A percentile compares a stretch with the other conserved stretches of the same genome.
phyloP scores from a whole-genome alignment of 1,140 invertebrate species.

The Anadara kagoshimensis region DNA sequence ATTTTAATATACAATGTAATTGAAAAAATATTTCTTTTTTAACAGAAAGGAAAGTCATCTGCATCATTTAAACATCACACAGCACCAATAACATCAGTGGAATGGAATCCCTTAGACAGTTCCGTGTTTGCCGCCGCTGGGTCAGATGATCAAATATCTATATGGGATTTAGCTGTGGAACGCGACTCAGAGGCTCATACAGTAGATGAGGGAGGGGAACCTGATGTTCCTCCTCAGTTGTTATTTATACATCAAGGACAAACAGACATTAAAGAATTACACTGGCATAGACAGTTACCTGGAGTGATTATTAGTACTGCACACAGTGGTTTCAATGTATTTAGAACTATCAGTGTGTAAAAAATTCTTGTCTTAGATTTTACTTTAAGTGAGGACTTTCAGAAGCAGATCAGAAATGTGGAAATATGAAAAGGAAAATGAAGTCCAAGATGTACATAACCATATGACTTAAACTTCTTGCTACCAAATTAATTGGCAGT shows the following conservation, averaged over 20 bases:
- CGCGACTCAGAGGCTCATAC: slow-evolving; percentile 76
- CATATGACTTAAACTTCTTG: too few relatives aligned
- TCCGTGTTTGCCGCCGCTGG: slow-evolving; percentile 95
- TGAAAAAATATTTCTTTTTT: too few relatives aligned
- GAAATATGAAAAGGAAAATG: too few relatives aligned
- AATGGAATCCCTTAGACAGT: slow-evolving; percentile 96
- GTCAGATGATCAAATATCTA: slow-evolving; percentile 95
- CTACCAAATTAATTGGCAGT: too few relatives aligned
- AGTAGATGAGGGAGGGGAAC: slow-evolving; percentile 72
- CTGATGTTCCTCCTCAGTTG: slow-evolving; percentile 92
- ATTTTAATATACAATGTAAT: too few relatives aligned
- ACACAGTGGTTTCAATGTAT: slow-evolving; percentile 95
- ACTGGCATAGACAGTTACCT: slow-evolving; percentile 97
- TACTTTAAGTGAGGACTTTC: too few relatives aligned
- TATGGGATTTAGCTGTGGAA: slow-evolving; percentile 98
- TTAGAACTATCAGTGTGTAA: slow-evolving; percentile 98
- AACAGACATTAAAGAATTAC: slow-evolving; percentile 97
- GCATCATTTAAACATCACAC: slow-evolving; percentile 96
- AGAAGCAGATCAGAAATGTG: too few relatives aligned
- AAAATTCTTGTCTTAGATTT: neutral
- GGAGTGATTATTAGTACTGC: slow-evolving; percentile 96
- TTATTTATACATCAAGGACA: slow-evolving; percentile 99
- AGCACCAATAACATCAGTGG: slow-evolving; percentile 93
- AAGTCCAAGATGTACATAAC: too few relatives aligned
- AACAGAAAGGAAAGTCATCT: slow-evolving; percentile 82